Base-by-base conservation (phyloP, 2,888 invertebrate species). In the Drosophila trichaetosa region DNA sequence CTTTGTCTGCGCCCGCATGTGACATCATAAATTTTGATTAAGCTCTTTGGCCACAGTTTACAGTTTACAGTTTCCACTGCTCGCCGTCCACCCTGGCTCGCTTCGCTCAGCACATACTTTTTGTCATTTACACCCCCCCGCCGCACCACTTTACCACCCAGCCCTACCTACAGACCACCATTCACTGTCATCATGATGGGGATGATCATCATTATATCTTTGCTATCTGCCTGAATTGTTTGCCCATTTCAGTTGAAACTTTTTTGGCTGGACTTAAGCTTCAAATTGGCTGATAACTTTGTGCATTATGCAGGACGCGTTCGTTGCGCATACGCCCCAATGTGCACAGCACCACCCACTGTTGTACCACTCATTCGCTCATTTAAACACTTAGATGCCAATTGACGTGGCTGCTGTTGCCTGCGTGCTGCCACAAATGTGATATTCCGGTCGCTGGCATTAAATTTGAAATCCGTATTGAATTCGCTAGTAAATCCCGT, bases 1-100 rank as follows among this genome's bases (percentile, higher is more conserved):
- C n/a, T 29, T 33, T 69, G 57, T 29, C 65, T 49, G 46, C 66
- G 33, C 73, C 72, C 83, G 83, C 79, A 72, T 81, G 79, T 82
- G 79, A 79, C 85, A 87, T 82, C 82, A 84, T 87, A 87, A 84
- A 84, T 84, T 84, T 82, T 85, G 84, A 84, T 84, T 80, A 84
- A 84, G 85, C 82, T 82, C 82, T 78, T 87, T 84, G 80, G 78
- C 82, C 82, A 84, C 87, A 83, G 83, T 83, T 87, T 83, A 82
- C 79, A 76, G 76, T 58, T 58, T 42, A 81, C 79, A 87, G 87
- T 87, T 84, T 81, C 76, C 69, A 74, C 51, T 24, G 46, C 16
- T 68, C 24, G 51, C 42, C 56, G 69, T 69, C 48, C 27, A 40
- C n/a, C 33, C 46, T 4, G 46, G 7, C 16, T 24, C 8, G 24